Base-by-base conservation (phyloP, 2,113 vertebrate genomes). In the Clarias batrachus region DNA sequence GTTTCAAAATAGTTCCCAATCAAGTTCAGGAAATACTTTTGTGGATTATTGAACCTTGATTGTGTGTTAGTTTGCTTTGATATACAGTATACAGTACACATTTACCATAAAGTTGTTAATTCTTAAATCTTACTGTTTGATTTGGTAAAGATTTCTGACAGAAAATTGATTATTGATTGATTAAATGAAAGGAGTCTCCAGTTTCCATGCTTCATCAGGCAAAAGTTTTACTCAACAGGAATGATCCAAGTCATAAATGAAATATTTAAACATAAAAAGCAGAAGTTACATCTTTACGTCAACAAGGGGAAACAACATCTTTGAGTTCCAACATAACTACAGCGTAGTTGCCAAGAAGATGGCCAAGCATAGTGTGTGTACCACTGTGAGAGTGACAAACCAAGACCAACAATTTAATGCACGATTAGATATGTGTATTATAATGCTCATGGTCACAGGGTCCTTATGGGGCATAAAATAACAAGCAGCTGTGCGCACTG, bases 381-480 rank as follows among this genome's bases (percentile, higher is more conserved):
- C 68, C 57, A 84, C 76, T 56, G 14, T 57, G 68, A 77, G 81
- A 86, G 73, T 81, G 68, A 57, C 17, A 52, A 82, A 85, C 82
- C 84, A 78, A 86, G 62, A 89, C 90, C 90, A 89, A 89, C 89
- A 90, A 92, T 87, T 89, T 90, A 87, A 84, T 87, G 88, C 13
- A 89, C 80, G 94, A 95, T 95, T 94, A 92, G 93, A 94, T 92
- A 91, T 93, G 93, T 93, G 94, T 93, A 94, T 94, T 94, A 93
- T 91, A 93, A 92, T 91, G 91, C 92, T 90, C 83, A 91, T 92
- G 93, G 94, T 93, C 91, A 91, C 93, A 93, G 91, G 88, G 90
- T 91, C 93, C 93, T 93, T 93, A 95, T 93, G 93, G 94, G 90
- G 90, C 93, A 94, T 93, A 93, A 94, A 95, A 94, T 94, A 95